phyloP scores from a whole-genome alignment of 2,113 vertebrate species.

The Brachypteracias leptosomus region DNA sequence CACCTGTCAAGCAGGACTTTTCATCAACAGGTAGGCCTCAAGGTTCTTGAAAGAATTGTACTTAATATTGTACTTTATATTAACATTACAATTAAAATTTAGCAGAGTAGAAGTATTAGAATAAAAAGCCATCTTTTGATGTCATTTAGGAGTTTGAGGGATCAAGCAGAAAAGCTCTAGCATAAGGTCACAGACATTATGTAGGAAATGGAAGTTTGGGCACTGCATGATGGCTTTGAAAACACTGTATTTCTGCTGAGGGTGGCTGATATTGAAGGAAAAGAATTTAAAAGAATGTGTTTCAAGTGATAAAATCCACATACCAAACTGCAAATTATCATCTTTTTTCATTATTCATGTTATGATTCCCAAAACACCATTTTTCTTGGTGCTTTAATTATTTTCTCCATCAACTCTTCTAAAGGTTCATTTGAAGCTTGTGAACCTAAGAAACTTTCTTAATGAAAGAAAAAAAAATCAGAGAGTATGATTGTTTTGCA shows the following conservation, averaged over 20 bases:
- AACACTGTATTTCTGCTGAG: neutral
- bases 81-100: neutral
- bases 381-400: constrained; percentile 54
- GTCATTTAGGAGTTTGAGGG: neutral
- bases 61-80: neutral
- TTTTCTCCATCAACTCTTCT: constrained; percentile 12
- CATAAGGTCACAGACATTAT: neutral
- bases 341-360: constrained; percentile 29
- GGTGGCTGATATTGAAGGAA: neutral
- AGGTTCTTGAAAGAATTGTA: neutral
- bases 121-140: neutral
- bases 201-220: neutral
- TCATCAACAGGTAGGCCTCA: neutral
- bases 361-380: neutral
- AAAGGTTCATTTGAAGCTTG: constrained; percentile 24
- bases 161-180: neutral
- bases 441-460: constrained; percentile 19
- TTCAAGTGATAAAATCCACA: constrained; percentile 38
- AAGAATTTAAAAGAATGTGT: neutral
- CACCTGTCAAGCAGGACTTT: neutral
- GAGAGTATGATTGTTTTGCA: neutral
- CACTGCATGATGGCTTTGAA: neutral
- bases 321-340: constrained; percentile 22
- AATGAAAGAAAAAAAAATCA: neutral
- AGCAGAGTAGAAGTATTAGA: neutral